Evolutionary conservation across 2,888 invertebrate genomes (phyloP).

Genomic region (Exephanes ischioxanthus): DNA sequence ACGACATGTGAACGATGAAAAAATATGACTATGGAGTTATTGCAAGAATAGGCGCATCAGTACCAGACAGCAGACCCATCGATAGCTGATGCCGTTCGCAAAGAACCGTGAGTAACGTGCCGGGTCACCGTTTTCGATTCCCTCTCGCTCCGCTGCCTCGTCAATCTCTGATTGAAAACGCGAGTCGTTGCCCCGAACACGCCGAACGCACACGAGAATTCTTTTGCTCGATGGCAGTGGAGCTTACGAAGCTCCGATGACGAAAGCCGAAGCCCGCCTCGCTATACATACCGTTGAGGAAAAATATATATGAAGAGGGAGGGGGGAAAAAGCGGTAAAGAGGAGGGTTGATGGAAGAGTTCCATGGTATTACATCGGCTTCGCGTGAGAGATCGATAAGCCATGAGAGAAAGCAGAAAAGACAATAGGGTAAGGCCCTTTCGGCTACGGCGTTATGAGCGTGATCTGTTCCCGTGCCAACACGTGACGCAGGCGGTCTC

Average conservation of each 20-base stretch:
- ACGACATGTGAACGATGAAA: conserved; percentile 47
- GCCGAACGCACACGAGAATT: not conserved
- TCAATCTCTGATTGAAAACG: conserved; percentile 59
- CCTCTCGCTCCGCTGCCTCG: not conserved
- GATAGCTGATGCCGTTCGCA: conserved; percentile 25
- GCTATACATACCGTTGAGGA: not conserved
- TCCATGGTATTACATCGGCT: conserved; percentile 39
- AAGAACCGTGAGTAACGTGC: conserved; percentile 26
- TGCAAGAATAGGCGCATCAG: conserved; percentile 21
- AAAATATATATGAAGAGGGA: conserved; percentile 22
- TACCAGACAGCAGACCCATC: conserved; percentile 36
- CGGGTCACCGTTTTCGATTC: conserved; percentile 25
- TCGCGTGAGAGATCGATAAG: conserved; percentile 54
- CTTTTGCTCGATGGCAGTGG: not conserved
- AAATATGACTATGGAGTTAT: conserved; percentile 43
- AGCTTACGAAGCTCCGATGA: conserved; percentile 42
- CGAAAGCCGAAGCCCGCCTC: conserved; percentile 21
- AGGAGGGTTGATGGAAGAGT: conserved; percentile 39
- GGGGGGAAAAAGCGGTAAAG: not conserved
- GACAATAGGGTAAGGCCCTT: conserved; percentile 33
- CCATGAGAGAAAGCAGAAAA: conserved; percentile 18
- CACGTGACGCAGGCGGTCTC: conserved; percentile 33
- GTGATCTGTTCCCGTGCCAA: conserved; percentile 72
- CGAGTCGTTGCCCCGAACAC: conserved; percentile 39
- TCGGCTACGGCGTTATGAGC: conserved; percentile 69